Percentiles rank a stretch among this genome's conserved stretches.
phyloP scores from a whole-genome alignment of 2,113 vertebrate species.

The Petrocephalus microphthalmus region DNA sequence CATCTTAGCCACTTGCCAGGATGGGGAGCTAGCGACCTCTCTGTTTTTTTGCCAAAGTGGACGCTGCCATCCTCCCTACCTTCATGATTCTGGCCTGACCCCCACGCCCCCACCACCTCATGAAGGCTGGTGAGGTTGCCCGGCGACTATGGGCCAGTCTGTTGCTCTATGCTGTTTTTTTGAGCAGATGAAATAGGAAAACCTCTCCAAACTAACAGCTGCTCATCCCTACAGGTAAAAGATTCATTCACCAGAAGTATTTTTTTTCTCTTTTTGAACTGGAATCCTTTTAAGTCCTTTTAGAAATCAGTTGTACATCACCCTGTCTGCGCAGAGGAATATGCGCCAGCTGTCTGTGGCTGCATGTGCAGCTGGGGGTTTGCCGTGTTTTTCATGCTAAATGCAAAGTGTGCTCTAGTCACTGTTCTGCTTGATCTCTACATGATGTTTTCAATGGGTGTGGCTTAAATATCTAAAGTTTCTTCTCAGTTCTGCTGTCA shows the following conservation, averaged over 20 bases:
- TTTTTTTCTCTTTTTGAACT: neutral
- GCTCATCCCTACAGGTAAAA: slow-evolving; percentile 13
- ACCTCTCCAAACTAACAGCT: slow-evolving; percentile 3
- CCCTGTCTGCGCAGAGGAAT: neutral
- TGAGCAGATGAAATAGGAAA: slow-evolving; percentile 35
- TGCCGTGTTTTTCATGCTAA: slow-evolving; percentile 12
- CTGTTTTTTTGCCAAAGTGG: neutral
- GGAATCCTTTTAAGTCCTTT: neutral
- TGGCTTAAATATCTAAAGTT: slow-evolving; percentile 11
- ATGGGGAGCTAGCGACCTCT: neutral
- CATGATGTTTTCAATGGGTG: slow-evolving; percentile 12
- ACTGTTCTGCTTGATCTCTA: neutral
- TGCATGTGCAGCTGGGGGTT: neutral
- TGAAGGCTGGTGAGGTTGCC: neutral
- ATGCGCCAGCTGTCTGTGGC: neutral
- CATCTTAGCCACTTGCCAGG: neutral
- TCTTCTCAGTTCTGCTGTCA: neutral
- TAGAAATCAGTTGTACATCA: neutral
- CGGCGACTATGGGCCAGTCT: neutral
- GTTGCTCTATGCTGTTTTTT: slow-evolving; percentile 31
- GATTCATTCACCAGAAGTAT: slow-evolving; percentile 36
- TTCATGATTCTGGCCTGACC: neutral
- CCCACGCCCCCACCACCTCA: neutral
- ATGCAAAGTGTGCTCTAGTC: neutral
- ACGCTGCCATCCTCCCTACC: neutral